Conservation (phyloP, 2,113 vertebrate species). For the Coptodon bakossiorum region DNA sequence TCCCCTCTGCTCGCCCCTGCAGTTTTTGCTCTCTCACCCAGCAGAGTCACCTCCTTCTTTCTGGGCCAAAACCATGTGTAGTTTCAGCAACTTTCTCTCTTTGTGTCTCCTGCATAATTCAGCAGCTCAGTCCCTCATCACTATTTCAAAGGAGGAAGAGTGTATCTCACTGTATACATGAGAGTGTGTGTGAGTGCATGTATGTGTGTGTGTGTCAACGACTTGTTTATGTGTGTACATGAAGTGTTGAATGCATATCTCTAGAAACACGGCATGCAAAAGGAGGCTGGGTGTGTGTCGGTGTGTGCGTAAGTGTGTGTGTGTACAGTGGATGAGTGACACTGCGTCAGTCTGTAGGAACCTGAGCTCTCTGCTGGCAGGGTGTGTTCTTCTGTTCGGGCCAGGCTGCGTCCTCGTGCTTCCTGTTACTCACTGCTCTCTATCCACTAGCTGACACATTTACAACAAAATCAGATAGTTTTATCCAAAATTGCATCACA, state of each 20-base stretch:
- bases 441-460: background rate
- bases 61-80: constrained; percentile 28
- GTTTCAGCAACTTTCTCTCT: constrained; percentile 57
- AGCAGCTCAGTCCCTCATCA: constrained; percentile 46
- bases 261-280: background rate
- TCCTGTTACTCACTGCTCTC: background rate
- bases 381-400: background rate
- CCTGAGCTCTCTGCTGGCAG: constrained; percentile 19
- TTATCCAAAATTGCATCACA: background rate
- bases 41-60: constrained; percentile 6
- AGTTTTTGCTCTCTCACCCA: background rate
- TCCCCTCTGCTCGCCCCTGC: background rate
- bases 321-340: background rate
- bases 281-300: background rate
- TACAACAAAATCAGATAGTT: background rate
- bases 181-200: background rate
- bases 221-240: background rate
- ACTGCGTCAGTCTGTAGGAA: constrained; percentile 34
- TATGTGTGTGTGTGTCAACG: background rate
- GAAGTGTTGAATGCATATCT: accelerated
- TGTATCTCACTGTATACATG: background rate
- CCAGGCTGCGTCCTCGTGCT: background rate
- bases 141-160: constrained; percentile 46
- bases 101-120: constrained; percentile 54
- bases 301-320: background rate